Percentiles rank a stretch among this genome's conserved stretches.
These are phyloP conservation scores for Varanus komodoensis DNA, from an alignment of 2,113 vertebrate genomes.

Conservation along the genomic window DNA sequence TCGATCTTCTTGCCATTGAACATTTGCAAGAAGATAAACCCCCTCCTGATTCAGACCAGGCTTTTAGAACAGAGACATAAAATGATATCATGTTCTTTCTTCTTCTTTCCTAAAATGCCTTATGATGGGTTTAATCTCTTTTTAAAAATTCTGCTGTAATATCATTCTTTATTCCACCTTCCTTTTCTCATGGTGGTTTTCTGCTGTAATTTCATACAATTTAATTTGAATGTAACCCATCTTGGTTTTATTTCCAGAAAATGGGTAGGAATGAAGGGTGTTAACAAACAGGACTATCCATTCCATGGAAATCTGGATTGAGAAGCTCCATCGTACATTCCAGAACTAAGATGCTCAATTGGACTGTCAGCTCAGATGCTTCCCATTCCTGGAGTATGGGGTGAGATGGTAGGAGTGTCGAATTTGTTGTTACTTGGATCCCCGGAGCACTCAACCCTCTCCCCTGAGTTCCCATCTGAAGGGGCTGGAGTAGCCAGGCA, in stretches of 20 bases:
- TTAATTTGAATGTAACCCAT: neutral
- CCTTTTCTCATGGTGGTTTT: neutral
- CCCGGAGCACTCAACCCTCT: neutral
- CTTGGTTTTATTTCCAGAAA: neutral
- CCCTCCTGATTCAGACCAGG: neutral
- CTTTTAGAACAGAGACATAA: neutral
- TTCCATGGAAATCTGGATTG: neutral
- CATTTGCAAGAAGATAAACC: neutral
- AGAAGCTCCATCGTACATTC: neutral
- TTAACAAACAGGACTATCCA: neutral
- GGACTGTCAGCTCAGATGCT: neutral
- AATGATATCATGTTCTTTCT: too few species aligned
- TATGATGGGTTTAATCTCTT: neutral
- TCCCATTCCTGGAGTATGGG: neutral
- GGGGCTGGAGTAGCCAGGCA: neutral
- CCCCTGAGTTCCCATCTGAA: neutral
- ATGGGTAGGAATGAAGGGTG: neutral
- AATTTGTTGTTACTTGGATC: neutral
- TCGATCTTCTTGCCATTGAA: neutral
- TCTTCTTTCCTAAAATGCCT: neutral
- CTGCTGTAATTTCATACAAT: neutral
- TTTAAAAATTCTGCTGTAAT: neutral
- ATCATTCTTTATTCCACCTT: neutral
- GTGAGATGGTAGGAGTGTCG: neutral
- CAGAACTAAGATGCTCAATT: neutral